These are phyloP conservation scores for Gobio gobio DNA, from an alignment of 2,113 vertebrate genomes.

Conservation along the genomic window DNA sequence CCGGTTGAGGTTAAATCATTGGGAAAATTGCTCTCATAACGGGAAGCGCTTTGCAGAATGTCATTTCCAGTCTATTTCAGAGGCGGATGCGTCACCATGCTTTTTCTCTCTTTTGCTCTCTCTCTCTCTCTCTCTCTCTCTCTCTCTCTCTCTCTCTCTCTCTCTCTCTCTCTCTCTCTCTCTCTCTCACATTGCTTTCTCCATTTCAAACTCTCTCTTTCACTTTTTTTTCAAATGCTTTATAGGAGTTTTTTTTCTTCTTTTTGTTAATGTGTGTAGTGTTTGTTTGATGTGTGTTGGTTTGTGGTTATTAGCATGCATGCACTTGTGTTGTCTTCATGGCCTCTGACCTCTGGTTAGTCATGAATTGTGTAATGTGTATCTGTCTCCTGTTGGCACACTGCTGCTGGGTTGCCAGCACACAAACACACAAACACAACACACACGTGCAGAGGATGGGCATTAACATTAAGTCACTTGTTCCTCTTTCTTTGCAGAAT, in stretches of 20 bases:
- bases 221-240: conserved; percentile 3
- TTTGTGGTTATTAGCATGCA: background rate
- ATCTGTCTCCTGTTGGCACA: conserved; percentile 37
- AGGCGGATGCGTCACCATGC: conserved; percentile 27
- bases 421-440: background rate
- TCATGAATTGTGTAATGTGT: conserved; percentile 13
- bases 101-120: conserved; percentile 20
- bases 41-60: conserved; percentile 50
- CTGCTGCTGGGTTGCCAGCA: background rate
- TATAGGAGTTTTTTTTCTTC: background rate
- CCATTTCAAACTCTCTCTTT: background rate
- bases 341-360: background rate
- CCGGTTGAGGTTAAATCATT: conserved; percentile 53
- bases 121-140: conserved; percentile 27
- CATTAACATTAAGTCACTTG: conserved; percentile 39
- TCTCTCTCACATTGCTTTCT: background rate
- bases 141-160: conserved; percentile 28
- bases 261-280: conserved; percentile 26
- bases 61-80: conserved; percentile 53
- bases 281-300: background rate
- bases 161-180: conserved; percentile 9
- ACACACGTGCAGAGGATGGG: conserved; percentile 1
- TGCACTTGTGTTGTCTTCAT: conserved; percentile 13
- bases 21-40: conserved; percentile 52
- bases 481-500: conserved; percentile 26